These are phyloP conservation scores for Sula dactylatra DNA, from an alignment of 2,113 vertebrate species.

Conservation along the genomic window DNA sequence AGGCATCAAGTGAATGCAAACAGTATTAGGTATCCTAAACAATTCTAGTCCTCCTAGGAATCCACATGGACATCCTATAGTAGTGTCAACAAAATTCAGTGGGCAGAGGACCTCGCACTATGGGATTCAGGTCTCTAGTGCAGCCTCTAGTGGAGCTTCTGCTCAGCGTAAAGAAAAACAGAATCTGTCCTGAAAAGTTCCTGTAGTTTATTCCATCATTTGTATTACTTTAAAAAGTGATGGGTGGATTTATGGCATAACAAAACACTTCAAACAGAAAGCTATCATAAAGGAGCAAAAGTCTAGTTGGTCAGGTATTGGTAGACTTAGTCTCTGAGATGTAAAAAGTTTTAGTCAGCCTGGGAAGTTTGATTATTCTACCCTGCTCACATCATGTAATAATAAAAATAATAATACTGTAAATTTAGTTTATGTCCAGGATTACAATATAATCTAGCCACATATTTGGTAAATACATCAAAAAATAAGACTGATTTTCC, in stretches of 20 bases:
- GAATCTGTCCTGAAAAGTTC: not conserved
- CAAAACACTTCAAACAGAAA: not conserved
- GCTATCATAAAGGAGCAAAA: not conserved
- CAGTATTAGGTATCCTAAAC: not conserved
- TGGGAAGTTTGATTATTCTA: not conserved
- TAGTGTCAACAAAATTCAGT: accelerated
- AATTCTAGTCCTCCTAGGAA: not conserved
- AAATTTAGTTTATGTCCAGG: not conserved
- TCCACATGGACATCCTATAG: not conserved
- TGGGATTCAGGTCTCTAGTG: not conserved
- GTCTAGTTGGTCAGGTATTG: not conserved
- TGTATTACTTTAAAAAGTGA: not conserved
- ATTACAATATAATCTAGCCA: not conserved
- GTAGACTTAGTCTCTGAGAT: not conserved
- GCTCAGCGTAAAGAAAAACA: not conserved
- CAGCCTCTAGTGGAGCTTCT: not conserved
- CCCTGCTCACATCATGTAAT: not conserved
- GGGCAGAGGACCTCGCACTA: not conserved
- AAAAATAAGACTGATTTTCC: not conserved
- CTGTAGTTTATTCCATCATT: not conserved
- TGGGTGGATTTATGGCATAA: not conserved
- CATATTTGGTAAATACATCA: not conserved
- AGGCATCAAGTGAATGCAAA: not conserved
- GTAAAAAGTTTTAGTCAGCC: not conserved
- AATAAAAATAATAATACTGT: not conserved